A percentile compares a stretch with the other conserved stretches of the same genome.
phyloP scores from a whole-genome alignment of 2,888 invertebrate species.

The Agapetus fuscipes region DNA sequence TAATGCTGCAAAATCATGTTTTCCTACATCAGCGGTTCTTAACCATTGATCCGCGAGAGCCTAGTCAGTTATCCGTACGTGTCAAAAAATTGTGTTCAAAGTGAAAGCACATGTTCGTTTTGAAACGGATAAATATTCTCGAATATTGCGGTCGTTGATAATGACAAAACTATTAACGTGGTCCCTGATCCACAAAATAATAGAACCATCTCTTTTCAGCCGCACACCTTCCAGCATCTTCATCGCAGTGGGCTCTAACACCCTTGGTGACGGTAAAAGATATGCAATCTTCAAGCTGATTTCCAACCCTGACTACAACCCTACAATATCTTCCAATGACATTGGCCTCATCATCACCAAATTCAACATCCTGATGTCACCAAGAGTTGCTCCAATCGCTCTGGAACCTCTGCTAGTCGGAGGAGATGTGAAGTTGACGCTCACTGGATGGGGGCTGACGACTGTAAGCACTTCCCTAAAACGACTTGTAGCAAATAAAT shows the following conservation, averaged over 20 bases:
- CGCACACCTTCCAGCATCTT: not conserved
- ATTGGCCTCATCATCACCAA: constrained; percentile 35
- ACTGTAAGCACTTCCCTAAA: constrained; percentile 30
- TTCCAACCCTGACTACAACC: constrained; percentile 34
- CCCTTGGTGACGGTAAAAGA: constrained; percentile 33
- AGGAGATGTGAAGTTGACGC: constrained; percentile 28
- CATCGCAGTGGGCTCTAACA: constrained; percentile 42
- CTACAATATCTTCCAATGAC: constrained; percentile 32
- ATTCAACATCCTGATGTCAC: constrained; percentile 29
- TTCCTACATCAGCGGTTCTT: not conserved
- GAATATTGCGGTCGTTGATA: no score
- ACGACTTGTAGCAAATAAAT: constrained; percentile 4
- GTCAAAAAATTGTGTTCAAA: no score
- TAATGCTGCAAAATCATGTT: no score
- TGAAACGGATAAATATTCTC: no score
- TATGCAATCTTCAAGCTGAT: constrained; percentile 31
- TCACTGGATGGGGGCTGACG: constrained; percentile 41
- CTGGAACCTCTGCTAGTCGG: constrained; percentile 30
- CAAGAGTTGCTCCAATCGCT: constrained; percentile 31
- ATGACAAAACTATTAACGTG: no score
- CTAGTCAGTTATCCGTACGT: no score
- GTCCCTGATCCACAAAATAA: no score
- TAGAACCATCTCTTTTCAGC: no score
- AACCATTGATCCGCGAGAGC: no score
- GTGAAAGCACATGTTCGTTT: no score